Conservation (phyloP, 2,888 invertebrate species). For the Calliscelio sp. region DNA sequence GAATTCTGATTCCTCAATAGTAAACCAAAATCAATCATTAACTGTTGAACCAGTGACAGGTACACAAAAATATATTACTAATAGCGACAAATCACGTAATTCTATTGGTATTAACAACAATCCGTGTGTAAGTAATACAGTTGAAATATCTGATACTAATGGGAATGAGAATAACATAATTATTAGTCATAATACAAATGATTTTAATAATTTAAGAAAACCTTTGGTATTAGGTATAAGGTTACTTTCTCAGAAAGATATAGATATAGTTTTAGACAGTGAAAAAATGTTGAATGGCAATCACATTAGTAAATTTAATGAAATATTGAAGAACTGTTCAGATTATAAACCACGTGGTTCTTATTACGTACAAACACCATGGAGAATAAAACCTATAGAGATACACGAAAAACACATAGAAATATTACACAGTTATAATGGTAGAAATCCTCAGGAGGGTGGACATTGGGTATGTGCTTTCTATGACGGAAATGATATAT, state of each 20-base stretch:
- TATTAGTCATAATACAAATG: too few relatives aligned
- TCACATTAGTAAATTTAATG: constrained; percentile 20
- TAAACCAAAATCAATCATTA: too few relatives aligned
- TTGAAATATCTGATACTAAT: too few relatives aligned
- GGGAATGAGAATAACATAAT: too few relatives aligned
- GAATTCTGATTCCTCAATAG: too few relatives aligned
- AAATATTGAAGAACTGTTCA: constrained; percentile 2
- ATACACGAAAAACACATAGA: constrained; percentile 15
- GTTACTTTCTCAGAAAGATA: background rate
- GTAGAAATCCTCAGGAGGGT: constrained; percentile 1
- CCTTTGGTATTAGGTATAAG: background rate
- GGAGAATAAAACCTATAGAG: constrained; percentile 20
- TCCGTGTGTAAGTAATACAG: too few relatives aligned
- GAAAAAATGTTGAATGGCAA: background rate
- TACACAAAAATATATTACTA: too few relatives aligned
- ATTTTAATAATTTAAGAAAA: too few relatives aligned
- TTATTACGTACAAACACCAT: constrained; percentile 3
- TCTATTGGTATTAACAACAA: too few relatives aligned
- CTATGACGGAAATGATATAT: constrained; percentile 19
- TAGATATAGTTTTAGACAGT: background rate
- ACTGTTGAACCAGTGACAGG: too few relatives aligned
- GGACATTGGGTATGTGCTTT: constrained; percentile 38
- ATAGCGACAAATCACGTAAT: too few relatives aligned
- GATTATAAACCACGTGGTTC: constrained; percentile 7
- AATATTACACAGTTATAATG: constrained; percentile 9